A percentile compares a stretch with the other conserved stretches of the same genome.
phyloP scores from a whole-genome alignment of 2,113 vertebrate species.

The Zapornia atra region DNA sequence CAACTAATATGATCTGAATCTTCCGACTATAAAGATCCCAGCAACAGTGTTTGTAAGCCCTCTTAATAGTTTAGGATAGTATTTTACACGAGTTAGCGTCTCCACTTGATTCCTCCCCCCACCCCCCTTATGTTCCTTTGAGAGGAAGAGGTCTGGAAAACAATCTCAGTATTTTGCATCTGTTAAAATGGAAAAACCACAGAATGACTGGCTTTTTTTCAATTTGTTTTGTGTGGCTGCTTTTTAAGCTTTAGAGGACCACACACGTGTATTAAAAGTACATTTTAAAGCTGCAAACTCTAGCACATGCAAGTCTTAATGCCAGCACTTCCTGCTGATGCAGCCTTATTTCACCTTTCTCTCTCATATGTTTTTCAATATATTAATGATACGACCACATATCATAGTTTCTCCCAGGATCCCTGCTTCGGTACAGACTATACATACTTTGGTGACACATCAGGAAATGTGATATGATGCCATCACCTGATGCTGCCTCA shows the following conservation, averaged over 20 bases:
- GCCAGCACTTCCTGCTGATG: conserved; percentile 42
- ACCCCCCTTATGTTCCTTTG: not conserved
- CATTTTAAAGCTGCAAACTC: conserved; percentile 34
- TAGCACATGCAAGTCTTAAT: conserved; percentile 63
- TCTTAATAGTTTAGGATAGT: not conserved
- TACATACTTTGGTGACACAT: conserved; percentile 68
- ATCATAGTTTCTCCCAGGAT: conserved; percentile 35
- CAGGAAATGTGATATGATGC: conserved; percentile 70
- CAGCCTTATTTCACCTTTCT: conserved; percentile 38
- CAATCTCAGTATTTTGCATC: conserved; percentile 39
- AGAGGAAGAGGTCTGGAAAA: conserved; percentile 19
- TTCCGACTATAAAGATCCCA: conserved; percentile 3
- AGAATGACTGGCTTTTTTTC: not conserved
- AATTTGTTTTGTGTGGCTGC: not conserved
- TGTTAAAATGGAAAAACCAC: conserved; percentile 27
- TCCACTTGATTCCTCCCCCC: not conserved
- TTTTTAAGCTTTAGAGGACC: conserved; percentile 22
- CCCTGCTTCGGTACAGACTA: conserved; percentile 64
- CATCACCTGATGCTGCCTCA: conserved; percentile 71
- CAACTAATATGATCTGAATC: not conserved
- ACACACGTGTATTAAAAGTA: not conserved
- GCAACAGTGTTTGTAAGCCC: conserved; percentile 4
- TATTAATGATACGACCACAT: conserved; percentile 17
- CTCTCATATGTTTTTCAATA: not conserved
- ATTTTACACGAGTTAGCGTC: not conserved